Conservation (phyloP, 2,888 invertebrate genomes). For the Criorhina ranunculi region DNA sequence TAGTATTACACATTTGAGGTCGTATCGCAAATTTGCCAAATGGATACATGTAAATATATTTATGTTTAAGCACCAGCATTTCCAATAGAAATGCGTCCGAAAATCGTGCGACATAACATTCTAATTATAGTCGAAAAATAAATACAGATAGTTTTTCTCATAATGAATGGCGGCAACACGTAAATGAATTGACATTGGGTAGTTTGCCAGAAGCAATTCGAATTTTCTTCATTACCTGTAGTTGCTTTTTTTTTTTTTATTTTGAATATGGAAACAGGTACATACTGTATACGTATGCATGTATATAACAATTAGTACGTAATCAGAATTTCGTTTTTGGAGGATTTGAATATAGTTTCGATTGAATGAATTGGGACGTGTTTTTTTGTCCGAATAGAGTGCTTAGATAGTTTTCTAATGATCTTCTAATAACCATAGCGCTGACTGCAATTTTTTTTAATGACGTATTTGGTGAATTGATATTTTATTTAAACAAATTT, state of each 20-base stretch:
- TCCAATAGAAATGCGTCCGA: conserved; percentile 28
- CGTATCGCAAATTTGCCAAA: background rate
- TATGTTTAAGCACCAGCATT: background rate
- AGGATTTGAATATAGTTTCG: no score
- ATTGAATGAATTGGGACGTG: no score
- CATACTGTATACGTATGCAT: no score
- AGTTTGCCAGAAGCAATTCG: conserved; percentile 46
- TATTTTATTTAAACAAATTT: no score
- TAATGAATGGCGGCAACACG: conserved; percentile 42
- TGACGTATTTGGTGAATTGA: no score
- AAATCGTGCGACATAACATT: conserved; percentile 38
- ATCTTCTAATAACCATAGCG: no score
- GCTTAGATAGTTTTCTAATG: no score
- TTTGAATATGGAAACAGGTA: background rate
- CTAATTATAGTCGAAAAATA: conserved; percentile 44
- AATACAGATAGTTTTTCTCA: conserved; percentile 20
- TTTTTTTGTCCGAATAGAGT: no score
- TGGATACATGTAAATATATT: background rate
- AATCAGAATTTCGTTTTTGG: background rate
- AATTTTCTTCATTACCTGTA: conserved; percentile 39
- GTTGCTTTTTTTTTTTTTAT: background rate
- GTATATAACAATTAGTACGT: no score
- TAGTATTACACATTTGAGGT: background rate
- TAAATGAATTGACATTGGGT: conserved; percentile 42
- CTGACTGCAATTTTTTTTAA: no score